Conservation (phyloP, 2,888 invertebrate genomes). For the Odontomyia ornata region DNA sequence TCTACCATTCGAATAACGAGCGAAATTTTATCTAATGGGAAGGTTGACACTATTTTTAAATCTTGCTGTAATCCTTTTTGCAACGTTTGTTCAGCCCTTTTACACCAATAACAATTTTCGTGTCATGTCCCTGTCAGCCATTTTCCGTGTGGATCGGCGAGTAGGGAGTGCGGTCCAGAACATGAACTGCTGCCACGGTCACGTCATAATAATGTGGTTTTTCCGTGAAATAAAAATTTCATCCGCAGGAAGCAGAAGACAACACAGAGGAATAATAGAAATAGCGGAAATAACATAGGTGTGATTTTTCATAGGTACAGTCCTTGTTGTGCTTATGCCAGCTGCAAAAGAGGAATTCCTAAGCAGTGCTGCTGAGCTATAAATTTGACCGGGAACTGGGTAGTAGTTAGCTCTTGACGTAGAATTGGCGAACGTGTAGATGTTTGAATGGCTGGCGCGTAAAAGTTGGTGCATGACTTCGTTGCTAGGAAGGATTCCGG, state of each 20-base stretch:
- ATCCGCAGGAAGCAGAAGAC: neutral
- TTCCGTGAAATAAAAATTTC: neutral
- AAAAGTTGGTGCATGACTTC: too few relatives aligned
- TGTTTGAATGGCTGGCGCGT: too few relatives aligned
- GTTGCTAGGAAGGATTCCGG: neutral
- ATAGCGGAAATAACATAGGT: slow-evolving; percentile 8
- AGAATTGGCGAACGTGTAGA: neutral
- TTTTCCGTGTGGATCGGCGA: too few relatives aligned
- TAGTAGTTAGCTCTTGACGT: neutral
- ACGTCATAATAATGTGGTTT: neutral
- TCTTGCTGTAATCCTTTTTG: neutral
- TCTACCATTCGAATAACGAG: neutral
- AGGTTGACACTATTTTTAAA: slow-evolving; percentile 9
- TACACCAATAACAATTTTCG: too few relatives aligned
- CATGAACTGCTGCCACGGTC: neutral
- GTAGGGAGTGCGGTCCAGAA: neutral
- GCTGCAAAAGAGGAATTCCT: neutral
- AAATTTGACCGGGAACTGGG: neutral
- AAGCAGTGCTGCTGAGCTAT: neutral
- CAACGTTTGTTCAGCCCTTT: neutral
- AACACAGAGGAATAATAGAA: neutral
- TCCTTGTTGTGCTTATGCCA: neutral
- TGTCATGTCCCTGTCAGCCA: too few relatives aligned
- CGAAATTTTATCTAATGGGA: neutral
- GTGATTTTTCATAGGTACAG: slow-evolving; percentile 5